phyloP scores from a whole-genome alignment of 2,888 invertebrate genomes.

The Acronicta alni region DNA sequence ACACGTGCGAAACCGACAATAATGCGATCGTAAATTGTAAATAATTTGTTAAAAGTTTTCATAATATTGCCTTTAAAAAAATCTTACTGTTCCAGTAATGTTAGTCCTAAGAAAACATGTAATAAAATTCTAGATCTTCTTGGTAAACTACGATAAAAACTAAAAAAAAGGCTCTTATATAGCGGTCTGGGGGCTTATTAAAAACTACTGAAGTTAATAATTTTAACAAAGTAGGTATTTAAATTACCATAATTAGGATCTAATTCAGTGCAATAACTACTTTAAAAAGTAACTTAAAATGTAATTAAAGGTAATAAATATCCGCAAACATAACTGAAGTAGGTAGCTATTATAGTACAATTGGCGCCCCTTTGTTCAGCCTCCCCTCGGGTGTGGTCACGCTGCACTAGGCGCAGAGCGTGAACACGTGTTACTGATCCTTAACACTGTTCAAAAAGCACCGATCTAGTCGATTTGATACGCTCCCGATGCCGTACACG shows the following conservation, averaged over 20 bases:
- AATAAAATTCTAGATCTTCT: no score
- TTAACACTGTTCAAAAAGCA: constrained; percentile 63
- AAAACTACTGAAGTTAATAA: no score
- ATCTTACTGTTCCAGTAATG: no score
- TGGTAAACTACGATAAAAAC: no score
- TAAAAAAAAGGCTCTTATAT: no score
- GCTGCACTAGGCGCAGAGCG: constrained; percentile 74
- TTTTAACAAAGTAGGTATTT: no score
- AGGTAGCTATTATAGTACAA: constrained; percentile 77
- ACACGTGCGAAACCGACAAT: neutral
- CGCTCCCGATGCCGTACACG: constrained; percentile 74
- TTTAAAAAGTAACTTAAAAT: constrained; percentile 31
- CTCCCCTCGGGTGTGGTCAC: constrained; percentile 72
- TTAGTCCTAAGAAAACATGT: no score
- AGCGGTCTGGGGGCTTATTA: no score
- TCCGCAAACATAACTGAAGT: constrained; percentile 78
- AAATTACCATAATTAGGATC: no score
- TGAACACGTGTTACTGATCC: constrained; percentile 84
- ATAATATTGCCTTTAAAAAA: no score
- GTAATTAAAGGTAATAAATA: constrained; percentile 68
- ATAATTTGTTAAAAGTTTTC: no score
- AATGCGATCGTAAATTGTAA: no score
- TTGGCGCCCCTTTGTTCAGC: constrained; percentile 69
- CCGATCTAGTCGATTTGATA: constrained; percentile 81
- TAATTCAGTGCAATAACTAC: constrained; percentile 3